A percentile compares a stretch with the other conserved stretches of the same genome.
These are phyloP conservation scores for Metaphire vulgaris DNA, from an alignment of 1,140 invertebrate genomes.

Conservation along the genomic window DNA sequence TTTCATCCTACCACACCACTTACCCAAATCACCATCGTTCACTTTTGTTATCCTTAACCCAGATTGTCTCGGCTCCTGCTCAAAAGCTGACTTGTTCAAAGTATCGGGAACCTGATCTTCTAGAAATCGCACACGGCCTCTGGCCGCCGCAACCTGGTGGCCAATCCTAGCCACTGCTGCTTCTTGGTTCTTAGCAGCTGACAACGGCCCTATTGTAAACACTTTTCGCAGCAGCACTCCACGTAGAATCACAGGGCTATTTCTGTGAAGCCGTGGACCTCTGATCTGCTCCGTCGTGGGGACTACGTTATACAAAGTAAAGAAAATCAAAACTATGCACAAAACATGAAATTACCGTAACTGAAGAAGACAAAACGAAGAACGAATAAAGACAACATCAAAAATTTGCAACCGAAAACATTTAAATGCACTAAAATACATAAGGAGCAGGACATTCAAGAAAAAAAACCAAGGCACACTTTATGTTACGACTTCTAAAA, in stretches of 20 bases:
- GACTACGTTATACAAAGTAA: not conserved
- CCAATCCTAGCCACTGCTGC: not conserved
- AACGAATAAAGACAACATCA: not conserved
- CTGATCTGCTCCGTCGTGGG: not conserved
- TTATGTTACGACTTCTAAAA: too few species aligned
- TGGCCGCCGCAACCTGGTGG: not conserved
- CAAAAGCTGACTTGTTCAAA: not conserved
- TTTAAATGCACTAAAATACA: not conserved
- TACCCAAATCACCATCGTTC: not conserved
- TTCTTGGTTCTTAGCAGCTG: not conserved
- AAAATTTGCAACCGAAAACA: not conserved
- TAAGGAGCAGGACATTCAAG: too few species aligned
- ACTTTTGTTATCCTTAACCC: not conserved
- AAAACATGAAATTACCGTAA: too few species aligned
- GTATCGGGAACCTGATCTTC: too few species aligned
- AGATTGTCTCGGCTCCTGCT: not conserved
- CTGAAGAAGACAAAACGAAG: not conserved
- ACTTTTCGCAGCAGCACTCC: not conserved
- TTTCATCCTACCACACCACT: not conserved
- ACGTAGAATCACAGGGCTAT: not conserved
- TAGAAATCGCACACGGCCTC: not conserved
- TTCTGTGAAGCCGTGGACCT: not conserved
- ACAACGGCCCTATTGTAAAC: not conserved
- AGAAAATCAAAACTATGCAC: not conserved
- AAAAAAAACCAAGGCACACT: too few species aligned